phyloP scores from a whole-genome alignment of 2,797 vertebrate species.

The Rhinophrynus dorsalis region DNA sequence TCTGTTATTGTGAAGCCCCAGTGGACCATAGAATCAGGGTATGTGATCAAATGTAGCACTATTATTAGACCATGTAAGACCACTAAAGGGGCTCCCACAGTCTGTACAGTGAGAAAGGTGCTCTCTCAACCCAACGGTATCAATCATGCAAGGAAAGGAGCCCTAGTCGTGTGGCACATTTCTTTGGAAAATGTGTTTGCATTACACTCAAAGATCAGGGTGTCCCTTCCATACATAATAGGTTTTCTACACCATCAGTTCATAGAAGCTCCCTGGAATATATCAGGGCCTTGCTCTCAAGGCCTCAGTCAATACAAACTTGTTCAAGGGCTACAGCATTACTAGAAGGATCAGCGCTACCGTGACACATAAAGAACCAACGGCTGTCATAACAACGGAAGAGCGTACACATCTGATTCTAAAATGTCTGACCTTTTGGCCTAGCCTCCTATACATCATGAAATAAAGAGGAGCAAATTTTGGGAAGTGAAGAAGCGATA shows the following conservation, averaged over 20 bases:
- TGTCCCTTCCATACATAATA: neutral
- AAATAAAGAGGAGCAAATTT: neutral
- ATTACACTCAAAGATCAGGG: neutral
- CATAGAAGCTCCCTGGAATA: neutral
- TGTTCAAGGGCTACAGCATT: slow-evolving; percentile 39
- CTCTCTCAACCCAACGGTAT: no score
- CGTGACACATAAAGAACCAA: neutral
- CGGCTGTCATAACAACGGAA: neutral
- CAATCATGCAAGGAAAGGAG: neutral
- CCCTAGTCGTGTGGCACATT: neutral
- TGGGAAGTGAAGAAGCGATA: neutral
- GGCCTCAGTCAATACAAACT: slow-evolving; percentile 19
- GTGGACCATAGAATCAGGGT: neutral
- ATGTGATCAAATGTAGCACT: slow-evolving; percentile 8
- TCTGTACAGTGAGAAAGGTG: neutral
- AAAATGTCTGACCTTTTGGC: slow-evolving; percentile 15
- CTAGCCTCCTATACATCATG: neutral
- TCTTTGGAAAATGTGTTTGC: neutral
- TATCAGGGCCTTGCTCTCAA: neutral
- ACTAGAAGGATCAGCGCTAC: slow-evolving; percentile 16
- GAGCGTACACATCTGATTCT: slow-evolving; percentile 1
- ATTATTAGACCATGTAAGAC: neutral
- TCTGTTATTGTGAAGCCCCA: neutral
- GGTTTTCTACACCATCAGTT: neutral
- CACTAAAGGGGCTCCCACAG: neutral